Conservation (phyloP, 2,113 vertebrate genomes). For the Megaceryle maxima region DNA sequence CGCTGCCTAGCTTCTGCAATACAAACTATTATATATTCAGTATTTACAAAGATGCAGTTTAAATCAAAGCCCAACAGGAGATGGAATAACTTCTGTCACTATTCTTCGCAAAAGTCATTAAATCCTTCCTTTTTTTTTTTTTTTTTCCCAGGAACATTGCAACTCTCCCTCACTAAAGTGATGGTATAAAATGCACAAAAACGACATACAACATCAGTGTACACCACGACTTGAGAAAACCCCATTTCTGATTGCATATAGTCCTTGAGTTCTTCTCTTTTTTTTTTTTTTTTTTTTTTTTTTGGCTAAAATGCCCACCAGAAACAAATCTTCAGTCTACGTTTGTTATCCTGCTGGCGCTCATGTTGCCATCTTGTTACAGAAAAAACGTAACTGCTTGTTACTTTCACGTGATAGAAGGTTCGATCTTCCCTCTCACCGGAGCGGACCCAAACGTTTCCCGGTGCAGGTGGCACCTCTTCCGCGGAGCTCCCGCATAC, state of each 20-base stretch:
- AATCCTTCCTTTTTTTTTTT: no score
- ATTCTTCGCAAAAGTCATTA: neutral
- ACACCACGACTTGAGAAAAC: neutral
- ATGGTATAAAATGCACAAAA: neutral
- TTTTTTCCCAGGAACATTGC: accelerated
- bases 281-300: no score
- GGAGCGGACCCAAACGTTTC: neutral
- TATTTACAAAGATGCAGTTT: neutral
- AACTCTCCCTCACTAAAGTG: neutral
- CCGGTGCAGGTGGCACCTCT: neutral
- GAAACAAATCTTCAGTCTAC: neutral
- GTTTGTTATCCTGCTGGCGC: accelerated
- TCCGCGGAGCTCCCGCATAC: neutral
- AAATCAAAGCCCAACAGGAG: neutral
- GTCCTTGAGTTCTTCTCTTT: accelerated
- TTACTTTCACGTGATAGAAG: accelerated
- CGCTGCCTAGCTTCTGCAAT: neutral
- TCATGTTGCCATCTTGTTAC: accelerated
- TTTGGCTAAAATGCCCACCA: neutral
- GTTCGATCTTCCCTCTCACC: accelerated
- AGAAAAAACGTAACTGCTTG: accelerated
- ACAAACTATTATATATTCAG: accelerated
- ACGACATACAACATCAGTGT: accelerated
- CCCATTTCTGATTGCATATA: accelerated
- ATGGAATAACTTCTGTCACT: neutral